These are phyloP conservation scores for Entosphenus tridentatus DNA, from an alignment of 2,113 vertebrate genomes.

Conservation along the genomic window DNA sequence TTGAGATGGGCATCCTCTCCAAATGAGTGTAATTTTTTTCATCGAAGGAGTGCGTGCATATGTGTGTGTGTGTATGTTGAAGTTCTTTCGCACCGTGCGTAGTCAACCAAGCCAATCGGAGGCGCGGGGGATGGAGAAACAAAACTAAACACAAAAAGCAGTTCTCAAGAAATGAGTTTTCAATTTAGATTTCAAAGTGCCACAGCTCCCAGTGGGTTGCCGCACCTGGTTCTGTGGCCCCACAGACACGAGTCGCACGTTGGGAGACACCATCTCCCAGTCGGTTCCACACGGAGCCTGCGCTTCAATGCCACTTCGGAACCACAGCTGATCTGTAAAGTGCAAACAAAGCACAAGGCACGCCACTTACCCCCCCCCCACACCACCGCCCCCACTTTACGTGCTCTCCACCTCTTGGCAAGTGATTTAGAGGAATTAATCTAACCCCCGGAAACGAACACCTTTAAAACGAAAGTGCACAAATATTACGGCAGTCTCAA, in stretches of 20 bases:
- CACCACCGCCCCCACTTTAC: neutral
- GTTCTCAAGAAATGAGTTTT: neutral
- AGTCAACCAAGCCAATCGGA: neutral
- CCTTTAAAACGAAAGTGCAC: neutral
- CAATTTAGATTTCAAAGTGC: neutral
- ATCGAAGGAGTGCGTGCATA: constrained; percentile 6
- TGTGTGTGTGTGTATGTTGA: neutral
- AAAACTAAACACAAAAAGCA: neutral
- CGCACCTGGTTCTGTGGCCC: constrained; percentile 84
- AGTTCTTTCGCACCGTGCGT: neutral
- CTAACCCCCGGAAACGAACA: neutral
- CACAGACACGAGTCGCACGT: constrained; percentile 61
- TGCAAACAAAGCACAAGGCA: constrained; percentile 7
- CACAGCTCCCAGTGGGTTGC: neutral
- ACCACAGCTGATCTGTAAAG: constrained; percentile 58
- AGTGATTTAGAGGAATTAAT: neutral
- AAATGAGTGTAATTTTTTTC: too few relatives aligned
- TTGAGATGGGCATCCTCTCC: too few relatives aligned
- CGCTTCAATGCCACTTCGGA: constrained; percentile 52
- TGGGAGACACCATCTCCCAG: constrained; percentile 84
- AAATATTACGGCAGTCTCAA: too few relatives aligned
- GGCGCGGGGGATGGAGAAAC: neutral
- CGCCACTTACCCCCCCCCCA: neutral
- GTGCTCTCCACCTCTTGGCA: neutral
- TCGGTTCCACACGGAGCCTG: constrained; percentile 68